Evolutionary conservation across 2,888 invertebrate species (phyloP).

Genomic region (Margaritifera margaritifera): DNA sequence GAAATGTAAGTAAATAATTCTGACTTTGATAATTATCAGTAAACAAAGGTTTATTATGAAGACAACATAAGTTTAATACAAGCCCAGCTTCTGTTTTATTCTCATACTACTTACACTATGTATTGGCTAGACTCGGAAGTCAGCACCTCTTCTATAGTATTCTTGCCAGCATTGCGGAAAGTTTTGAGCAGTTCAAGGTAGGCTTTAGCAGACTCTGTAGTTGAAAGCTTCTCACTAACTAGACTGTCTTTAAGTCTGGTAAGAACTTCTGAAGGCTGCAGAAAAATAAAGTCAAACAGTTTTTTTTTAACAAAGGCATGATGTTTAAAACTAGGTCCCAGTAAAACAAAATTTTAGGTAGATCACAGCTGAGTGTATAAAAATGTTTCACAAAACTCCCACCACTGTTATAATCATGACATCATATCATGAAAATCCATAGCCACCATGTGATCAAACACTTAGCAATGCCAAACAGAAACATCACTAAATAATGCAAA

Average conservation of each 20-base stretch:
- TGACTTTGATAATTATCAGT: no score
- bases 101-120: constrained; percentile 71
- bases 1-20: no score
- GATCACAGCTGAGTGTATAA: no score
- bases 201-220: constrained; percentile 78
- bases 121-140: constrained; percentile 77
- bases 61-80: no score
- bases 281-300: constrained; percentile 8
- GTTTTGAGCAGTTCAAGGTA: constrained; percentile 79
- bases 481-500: no score
- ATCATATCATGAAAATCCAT: not conserved
- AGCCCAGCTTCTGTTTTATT: no score
- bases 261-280: constrained; percentile 52
- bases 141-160: constrained; percentile 78
- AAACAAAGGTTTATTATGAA: no score
- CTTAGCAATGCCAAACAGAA: no score
- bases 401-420: not conserved
- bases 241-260: constrained; percentile 75
- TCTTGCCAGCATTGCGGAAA: constrained; percentile 77
- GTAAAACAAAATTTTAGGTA: no score
- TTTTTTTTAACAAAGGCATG: not conserved
- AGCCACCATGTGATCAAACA: no score
- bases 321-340: no score
- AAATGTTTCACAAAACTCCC: no score
- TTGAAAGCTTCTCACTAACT: constrained; percentile 78